Evolutionary conservation across 2,888 invertebrate genomes (phyloP).

Genomic region (Sphaerophoria taeniata): DNA sequence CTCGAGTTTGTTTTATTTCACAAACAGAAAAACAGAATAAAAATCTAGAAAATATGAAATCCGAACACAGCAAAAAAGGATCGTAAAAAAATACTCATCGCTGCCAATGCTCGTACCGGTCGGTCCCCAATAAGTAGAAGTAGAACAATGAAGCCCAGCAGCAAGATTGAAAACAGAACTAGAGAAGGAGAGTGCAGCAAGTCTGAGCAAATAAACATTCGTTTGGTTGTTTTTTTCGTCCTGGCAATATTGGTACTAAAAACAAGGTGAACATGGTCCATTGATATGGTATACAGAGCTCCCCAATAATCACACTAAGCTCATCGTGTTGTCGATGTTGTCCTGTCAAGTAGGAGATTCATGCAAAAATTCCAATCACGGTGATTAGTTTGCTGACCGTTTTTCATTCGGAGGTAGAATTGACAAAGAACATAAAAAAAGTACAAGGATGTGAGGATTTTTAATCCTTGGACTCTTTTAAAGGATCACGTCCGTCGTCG

Average conservation of each 20-base stretch:
- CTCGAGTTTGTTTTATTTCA: constrained; percentile 67
- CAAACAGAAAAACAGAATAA: constrained; percentile 51
- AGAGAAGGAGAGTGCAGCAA: not conserved
- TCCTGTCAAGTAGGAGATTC: constrained; percentile 54
- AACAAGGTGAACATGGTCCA: not conserved
- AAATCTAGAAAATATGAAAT: not conserved
- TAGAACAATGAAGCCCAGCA: constrained; percentile 4
- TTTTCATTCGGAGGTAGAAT: not conserved
- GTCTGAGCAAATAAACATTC: constrained; percentile 34
- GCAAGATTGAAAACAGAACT: constrained; percentile 8
- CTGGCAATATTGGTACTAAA: constrained; percentile 2
- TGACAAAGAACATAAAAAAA: not conserved
- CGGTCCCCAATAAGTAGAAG: not conserved
- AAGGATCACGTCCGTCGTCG: constrained; percentile 55
- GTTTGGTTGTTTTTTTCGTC: not conserved
- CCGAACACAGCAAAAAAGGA: not conserved
- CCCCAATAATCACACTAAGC: not conserved
- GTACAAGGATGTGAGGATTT: not conserved
- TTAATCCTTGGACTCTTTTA: constrained; percentile 63
- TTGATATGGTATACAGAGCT: not conserved
- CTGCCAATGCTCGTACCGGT: not conserved
- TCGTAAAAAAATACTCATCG: not conserved
- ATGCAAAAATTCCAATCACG: constrained; percentile 69
- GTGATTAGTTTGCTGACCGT: constrained; percentile 62
- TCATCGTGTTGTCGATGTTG: not conserved